These are phyloP conservation scores for Caracal caracal DNA, from an alignment of 2,113 vertebrate species.

Conservation along the genomic window DNA sequence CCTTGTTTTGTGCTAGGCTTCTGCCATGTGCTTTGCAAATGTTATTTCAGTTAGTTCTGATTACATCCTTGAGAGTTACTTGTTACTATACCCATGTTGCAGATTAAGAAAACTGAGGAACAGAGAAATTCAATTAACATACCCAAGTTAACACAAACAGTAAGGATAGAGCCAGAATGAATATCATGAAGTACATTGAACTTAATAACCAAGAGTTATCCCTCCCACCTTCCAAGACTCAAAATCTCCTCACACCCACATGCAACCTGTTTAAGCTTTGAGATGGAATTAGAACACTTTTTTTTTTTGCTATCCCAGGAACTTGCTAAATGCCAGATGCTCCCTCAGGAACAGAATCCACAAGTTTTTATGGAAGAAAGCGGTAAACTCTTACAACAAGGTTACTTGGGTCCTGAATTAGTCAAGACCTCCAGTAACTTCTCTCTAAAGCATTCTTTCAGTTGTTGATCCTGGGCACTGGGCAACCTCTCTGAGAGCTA, in stretches of 20 bases:
- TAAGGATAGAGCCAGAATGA: neutral
- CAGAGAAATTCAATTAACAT: neutral
- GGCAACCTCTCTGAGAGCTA: slow-evolving; percentile 81
- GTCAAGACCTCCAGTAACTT: slow-evolving; percentile 66
- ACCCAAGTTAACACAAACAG: neutral
- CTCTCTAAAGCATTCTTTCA: slow-evolving; percentile 82
- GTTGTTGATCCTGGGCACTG: slow-evolving; percentile 80
- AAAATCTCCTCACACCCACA: neutral
- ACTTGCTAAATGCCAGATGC: slow-evolving; percentile 56
- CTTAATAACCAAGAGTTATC: neutral
- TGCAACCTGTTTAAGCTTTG: slow-evolving; percentile 24
- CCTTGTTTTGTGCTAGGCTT: neutral
- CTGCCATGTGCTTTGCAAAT: neutral
- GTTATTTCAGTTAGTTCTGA: neutral
- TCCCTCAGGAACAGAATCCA: slow-evolving; percentile 69
- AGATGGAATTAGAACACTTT: slow-evolving; percentile 3
- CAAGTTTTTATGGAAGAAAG: slow-evolving; percentile 66
- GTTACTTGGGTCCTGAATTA: slow-evolving; percentile 76
- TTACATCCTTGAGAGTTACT: neutral
- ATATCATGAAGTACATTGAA: neutral
- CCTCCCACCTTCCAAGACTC: neutral
- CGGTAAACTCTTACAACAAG: slow-evolving; percentile 73
- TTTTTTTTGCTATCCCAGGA: slow-evolving; percentile 18
- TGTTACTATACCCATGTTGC: neutral
- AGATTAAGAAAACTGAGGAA: slow-evolving; percentile 27